Conservation (phyloP, 2,888 invertebrate genomes). For the Erebia epiphron region DNA sequence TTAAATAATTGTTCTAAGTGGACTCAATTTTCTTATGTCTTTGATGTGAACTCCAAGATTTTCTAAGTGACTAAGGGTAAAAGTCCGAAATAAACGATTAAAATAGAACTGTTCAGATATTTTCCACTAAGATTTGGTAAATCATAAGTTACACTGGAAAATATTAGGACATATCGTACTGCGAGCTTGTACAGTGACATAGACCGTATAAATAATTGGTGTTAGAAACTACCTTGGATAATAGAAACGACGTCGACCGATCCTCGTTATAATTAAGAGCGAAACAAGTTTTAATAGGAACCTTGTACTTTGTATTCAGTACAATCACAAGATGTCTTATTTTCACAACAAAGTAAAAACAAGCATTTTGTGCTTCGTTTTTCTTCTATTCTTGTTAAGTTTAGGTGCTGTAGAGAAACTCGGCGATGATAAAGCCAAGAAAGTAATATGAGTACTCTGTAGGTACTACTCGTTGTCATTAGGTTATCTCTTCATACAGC, state of each 20-base stretch:
- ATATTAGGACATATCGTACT: no score
- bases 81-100: no score
- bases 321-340: conserved; percentile 9
- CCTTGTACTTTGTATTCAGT: conserved; percentile 2
- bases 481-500: neutral
- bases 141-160: no score
- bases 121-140: no score
- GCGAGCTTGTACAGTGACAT: no score
- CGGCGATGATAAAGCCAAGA: neutral
- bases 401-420: conserved; percentile 10
- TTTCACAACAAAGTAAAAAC: conserved; percentile 15
- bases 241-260: neutral
- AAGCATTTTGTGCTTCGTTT: conserved; percentile 13
- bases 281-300: conserved; percentile 5
- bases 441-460: conserved; percentile 7
- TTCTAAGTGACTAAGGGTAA: no score
- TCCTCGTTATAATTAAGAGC: neutral
- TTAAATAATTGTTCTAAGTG: no score
- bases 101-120: no score
- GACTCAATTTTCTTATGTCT: no score
- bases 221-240: neutral
- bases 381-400: conserved; percentile 18
- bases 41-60: no score
- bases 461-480: no score
- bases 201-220: neutral